Evolutionary conservation across 1,140 invertebrate species (phyloP), one percentile per base, ranked within the genome.

Genomic region (Hypsibius dujardini): DNA sequence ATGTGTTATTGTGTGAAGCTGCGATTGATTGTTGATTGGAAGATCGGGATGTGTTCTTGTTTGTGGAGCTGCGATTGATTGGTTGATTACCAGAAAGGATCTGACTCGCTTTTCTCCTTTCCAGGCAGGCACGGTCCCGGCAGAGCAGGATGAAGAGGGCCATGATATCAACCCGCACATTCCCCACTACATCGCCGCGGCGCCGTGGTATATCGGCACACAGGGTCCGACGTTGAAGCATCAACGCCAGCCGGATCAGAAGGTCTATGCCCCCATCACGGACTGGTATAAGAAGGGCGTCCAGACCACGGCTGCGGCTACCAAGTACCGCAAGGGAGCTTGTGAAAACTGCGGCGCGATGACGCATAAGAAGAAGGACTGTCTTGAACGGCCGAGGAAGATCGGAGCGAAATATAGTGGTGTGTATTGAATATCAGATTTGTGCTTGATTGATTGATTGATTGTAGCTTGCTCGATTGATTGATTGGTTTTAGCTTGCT

Each of bases 141-240:
- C 96, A 72, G 94, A 94, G 76, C 92, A 98, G 1, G 96, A 99
- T 80, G 94, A 98, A 81, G 92, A 95, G 80, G 95, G 94, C 75
- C 83, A 87, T 77, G 96, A 99, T 77, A 99, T 99, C 62, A 99
- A 99, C 83, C 96, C 96, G 1, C 96, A 99, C 76, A 98, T 99
- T 78, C 96, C 96, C 0, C 95, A 98, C 79, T 99, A 99, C 77
- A 99, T 99, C 76, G 92, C 95, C 72, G 87, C 90, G 73, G 94
- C 94, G 1, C 96, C 96, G 1, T 99, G 96, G 96, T 99, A 98
- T 79, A 95, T 93, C 82, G 91, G 91, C 2, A 85, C 92, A 1
- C 80, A 82, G 77, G 90, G 92, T 7, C 95, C 96, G 0, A 99
- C 96, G 2, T 81, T 99, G 0, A 96, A 95, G 80, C 96, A 99